Evolutionary conservation across 2,113 vertebrate species (phyloP), one percentile per base, ranked within the genome.

Genomic region (Progne subis): DNA sequence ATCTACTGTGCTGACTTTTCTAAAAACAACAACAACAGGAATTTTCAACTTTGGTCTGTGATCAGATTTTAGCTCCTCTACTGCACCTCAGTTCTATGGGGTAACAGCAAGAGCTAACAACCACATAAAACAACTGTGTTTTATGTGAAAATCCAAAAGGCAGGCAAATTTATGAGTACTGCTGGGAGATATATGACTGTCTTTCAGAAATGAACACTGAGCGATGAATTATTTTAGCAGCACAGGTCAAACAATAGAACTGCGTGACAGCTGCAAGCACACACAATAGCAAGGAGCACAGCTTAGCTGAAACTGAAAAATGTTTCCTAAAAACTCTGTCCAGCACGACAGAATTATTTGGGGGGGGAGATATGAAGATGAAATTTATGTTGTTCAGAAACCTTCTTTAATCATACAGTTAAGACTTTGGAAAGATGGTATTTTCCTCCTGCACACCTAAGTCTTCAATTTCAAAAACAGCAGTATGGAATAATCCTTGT

Each of bases 171-270:
- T 63, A 74, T 41, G 47, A 90, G 29, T 24, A 14, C 68, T 78
- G 47, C 57, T 68, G 52, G 56, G 69, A 96, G 72, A 81, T 43
- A 9, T 1, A 50, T 34, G 59, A 53, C 17, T 41, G 37, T 72
- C 75, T 77, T 86, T 71, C 11, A 60, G 80, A 72, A 89, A n/a
- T 6, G 41, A 81, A 18, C 76, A 31, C 3, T 23, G 44, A 91
- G 88, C 80, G 6, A 87, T 49, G 21, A 89, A 92, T 68, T 95
- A 95, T 84, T 92, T 91, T 34, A 89, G 74, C 44, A 82, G 90
- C 65, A 71, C 82, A 67, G 92, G 87, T 84, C 74, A 94, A 87
- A 94, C 87, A 94, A 92, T 26, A 49, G 92, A 84, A 39, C 20
- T 1, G 1, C 12, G 53, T 57, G 70, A 84, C 60, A 76, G 71